These are phyloP conservation scores for Bactericera cockerelli DNA, from an alignment of 1,140 invertebrate genomes.

Conservation along the genomic window DNA sequence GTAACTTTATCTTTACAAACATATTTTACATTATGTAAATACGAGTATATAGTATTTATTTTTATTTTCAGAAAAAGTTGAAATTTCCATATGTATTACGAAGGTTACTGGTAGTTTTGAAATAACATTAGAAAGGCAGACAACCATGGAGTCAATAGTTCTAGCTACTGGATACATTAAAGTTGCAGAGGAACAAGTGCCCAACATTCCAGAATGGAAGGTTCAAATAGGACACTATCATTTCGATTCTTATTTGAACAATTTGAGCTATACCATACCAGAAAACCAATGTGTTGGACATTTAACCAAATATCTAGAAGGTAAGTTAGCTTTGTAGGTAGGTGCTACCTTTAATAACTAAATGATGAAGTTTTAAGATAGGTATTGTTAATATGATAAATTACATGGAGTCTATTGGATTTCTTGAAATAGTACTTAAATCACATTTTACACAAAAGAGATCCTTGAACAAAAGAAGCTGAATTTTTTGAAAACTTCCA, in stretches of 20 bases:
- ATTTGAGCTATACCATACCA: background rate
- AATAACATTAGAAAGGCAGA: background rate
- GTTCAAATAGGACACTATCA: background rate
- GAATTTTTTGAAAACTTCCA: no score
- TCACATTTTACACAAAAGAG: no score
- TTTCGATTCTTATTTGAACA: background rate
- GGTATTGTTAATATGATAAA: no score
- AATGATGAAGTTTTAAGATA: no score
- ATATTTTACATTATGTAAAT: no score
- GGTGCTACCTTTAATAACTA: no score
- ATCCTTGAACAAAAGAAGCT: no score
- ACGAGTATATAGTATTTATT: no score
- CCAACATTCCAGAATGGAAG: background rate
- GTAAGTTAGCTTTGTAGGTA: no score
- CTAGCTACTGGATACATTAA: background rate
- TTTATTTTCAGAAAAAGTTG: background rate
- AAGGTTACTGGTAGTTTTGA: background rate
- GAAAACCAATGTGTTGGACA: background rate
- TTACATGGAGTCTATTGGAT: no score
- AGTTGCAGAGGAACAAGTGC: background rate
- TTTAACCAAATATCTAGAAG: conserved; percentile 3
- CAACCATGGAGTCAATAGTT: background rate
- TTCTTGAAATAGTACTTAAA: no score
- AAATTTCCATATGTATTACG: background rate
- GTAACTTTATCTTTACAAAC: no score